Base-by-base conservation (phyloP, 2,888 invertebrate genomes). In the Suillia variegata region DNA sequence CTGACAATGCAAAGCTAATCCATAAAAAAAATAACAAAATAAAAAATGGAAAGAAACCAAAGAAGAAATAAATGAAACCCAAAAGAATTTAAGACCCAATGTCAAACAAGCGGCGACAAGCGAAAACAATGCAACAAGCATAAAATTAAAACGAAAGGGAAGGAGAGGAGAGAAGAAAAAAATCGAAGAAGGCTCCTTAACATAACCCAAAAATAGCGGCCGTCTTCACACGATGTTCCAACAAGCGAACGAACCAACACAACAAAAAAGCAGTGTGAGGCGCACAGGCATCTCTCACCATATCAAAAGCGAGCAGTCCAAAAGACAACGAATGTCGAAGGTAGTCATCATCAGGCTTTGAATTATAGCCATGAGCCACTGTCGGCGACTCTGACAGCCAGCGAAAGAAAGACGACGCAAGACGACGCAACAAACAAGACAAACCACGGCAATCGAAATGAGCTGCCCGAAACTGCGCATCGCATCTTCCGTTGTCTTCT, bases 301-400 rank as follows among this genome's bases (percentile, higher is more conserved):
- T 22, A 34, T 13, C 56, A 50, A 50, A n/a, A n/a, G n/a, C n/a
- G n/a, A n/a, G n/a, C n/a, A n/a, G n/a, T n/a, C n/a, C n/a, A n/a
- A n/a, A 10, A 56, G 45, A 31, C 45, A 47, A 49, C 48, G 45
- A 45, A 54, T 64, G 63, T 69, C 65, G 71, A 71, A 74, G 69
- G 73, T 70, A 73, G 73, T 70, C 72, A 70, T 73, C 72, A 70
- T 73, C 72, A 75, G 73, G 71, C 72, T 70, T 76, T 78, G 75
- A 78, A 71, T 77, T 77, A 75, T 78, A 75, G 71, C 74, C 74
- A 67, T 65, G 63, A 69, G 67, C 69, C 69, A 67, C 65, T 67
- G 65, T 64, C 64, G 67, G 66, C 65, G 61, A 62, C 63, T n/a
- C n/a, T 61, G 61, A 53, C 61, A 56, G 57, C 49, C 57, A 60